Base-by-base conservation (phyloP, 2,113 vertebrate species). In the Carassius carassius region DNA sequence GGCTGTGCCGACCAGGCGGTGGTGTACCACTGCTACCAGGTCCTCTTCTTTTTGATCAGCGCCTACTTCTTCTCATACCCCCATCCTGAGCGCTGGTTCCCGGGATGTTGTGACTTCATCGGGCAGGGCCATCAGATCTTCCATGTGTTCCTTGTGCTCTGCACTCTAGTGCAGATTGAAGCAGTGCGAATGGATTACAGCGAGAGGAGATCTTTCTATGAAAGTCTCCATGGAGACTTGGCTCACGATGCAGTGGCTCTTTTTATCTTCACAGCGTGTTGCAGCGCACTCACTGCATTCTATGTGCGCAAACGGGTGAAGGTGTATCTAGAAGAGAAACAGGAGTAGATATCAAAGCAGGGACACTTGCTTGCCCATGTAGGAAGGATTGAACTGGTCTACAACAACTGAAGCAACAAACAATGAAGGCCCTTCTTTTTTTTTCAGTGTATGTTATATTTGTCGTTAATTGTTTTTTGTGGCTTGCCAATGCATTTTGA, bases 71-170 rank as follows among this genome's bases (percentile, higher is more conserved):
- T 99, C 91, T 96, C 96, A 0, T 95, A 94, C 5, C 97, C 96
- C 2, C 94, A 97, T 90, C 98, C 98, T 0, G 97, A 99, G 93
- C 95, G 97, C 83, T 96, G 95, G 95, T 95, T 99, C 88, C 96
- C 96, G 0, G 97, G 97, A 14, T 94, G 90, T 86, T 99, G 97
- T 75, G 96, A 99, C 85, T 94, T 98, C 84, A 93, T 99, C 0
- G 97, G 97, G 58, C 98, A 99, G 91, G 96, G 98, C 90, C 98
- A 99, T 90, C 98, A 99, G 92, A 94, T 99, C 83, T 99, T 99
- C 62, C 98, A 99, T 0, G 92, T 97, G 73, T 96, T 96, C 79
- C 92, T 99, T 91, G 95, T 97, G 29, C 92, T 97, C 44, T 98
- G 97, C 93, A 98, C 97, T 0, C 91, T 99, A 91, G 94, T 94